Base-by-base conservation (phyloP, 2,797 vertebrate species). In the Salarias fasciatus region DNA sequence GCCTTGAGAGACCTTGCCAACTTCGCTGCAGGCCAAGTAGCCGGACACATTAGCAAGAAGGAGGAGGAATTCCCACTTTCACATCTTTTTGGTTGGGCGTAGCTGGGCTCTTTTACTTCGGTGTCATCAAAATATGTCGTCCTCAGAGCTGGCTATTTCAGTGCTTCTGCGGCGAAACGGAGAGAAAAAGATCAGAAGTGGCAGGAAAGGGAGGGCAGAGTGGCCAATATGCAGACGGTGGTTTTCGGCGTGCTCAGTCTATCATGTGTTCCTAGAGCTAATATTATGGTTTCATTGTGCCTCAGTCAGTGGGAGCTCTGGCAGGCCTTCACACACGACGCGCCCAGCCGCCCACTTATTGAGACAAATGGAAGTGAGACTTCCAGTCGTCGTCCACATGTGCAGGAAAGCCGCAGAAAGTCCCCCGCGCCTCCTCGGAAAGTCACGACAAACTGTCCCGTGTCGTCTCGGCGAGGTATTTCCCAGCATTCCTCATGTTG, bases 221-320 rank as follows among this genome's bases (percentile, higher is more conserved):
- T 12, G 82, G 81, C 77, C 62, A 63, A 60, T 85, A 67, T 81
- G 82, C 84, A 88, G 88, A 82, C 84, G 55, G 86, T 75, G 88
- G 84, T 86, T 88, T 89, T 73, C 77, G 83, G 36, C 77, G 50
- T 76, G 63, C 67, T 73, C 51, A 0, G 58, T 84, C 62, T 52
- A 79, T 86, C 81, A 84, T 82, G 76, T 75, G 75, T 83, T 62
- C 72, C 61, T 67, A 74, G 56, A 77, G 80, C 77, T 83, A 89
- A 88, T 87, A 85, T 90, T 89, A 82, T 88, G 86, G 62, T 87
- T 85, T 78, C 77, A 77, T 69, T 73, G 76, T 77, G 83, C 63
- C 64, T 35, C 43, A 51, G 81, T 55, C 78, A 60, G 84, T 80
- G 73, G 81, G 84, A 84, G 82, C 80, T 83, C 86, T 87, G 69